phyloP scores from a whole-genome alignment of 1,140 invertebrate genomes.

The Trialeurodes vaporariorum region DNA sequence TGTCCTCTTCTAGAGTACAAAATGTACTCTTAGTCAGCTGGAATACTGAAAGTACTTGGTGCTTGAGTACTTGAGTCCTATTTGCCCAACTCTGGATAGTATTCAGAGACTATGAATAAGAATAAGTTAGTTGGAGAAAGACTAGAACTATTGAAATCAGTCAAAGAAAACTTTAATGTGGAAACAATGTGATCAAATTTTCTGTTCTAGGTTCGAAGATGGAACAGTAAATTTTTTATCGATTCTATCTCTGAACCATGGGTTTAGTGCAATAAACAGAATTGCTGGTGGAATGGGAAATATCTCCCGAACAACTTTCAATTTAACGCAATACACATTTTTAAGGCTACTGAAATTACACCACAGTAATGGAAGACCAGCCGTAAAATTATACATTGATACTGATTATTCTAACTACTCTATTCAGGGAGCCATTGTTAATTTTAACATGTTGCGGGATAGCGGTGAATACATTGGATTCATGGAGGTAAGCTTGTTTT shows the following conservation, averaged over 20 bases:
- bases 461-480: constrained; percentile 75
- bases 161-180: too few relatives aligned
- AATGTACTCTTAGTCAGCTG: too few relatives aligned
- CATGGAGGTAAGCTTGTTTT: constrained; percentile 51
- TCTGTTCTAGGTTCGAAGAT: constrained; percentile 85
- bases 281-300: constrained; percentile 50
- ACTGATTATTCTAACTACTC: constrained; percentile 46
- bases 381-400: constrained; percentile 61
- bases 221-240: constrained; percentile 82
- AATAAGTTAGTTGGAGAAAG: too few relatives aligned
- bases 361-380: constrained; percentile 60
- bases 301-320: constrained; percentile 62
- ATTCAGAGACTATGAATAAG: too few relatives aligned
- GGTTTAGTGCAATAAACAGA: constrained; percentile 55
- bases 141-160: too few relatives aligned
- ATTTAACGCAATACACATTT: constrained; percentile 60
- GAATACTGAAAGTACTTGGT: too few relatives aligned
- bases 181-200: too few relatives aligned
- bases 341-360: constrained; percentile 45
- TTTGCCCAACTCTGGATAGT: too few relatives aligned
- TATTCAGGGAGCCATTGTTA: constrained; percentile 72
- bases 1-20: too few relatives aligned
- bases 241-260: constrained; percentile 67
- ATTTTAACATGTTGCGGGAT: constrained; percentile 73
- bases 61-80: too few relatives aligned